Evolutionary conservation across 2,113 vertebrate species (phyloP), one percentile per base, ranked within the genome.

Genomic region (Etia nguti): DNA sequence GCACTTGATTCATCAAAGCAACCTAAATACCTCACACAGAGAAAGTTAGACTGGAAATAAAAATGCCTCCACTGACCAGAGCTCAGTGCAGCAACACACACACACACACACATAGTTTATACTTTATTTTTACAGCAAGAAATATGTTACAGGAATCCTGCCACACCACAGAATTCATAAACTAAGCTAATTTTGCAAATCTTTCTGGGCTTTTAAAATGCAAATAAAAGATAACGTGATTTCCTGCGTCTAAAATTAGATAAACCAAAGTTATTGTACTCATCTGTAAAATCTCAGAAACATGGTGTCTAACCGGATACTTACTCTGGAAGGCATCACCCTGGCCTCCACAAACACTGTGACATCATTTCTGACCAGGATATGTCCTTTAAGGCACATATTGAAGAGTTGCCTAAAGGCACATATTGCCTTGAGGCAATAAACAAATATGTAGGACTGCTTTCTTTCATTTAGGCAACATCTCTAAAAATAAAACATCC

Each of bases 1-100:
- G 24, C 10, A 2, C 24, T 50, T 31, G 16, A 77, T 50, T 77
- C 43, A 77, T 31, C 43, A 77, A 48, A 75, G 24, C 26, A 75
- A 50, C 68, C 38, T 46, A 46, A 46, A 73, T 46, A 3, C 24
- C 68, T 48, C 70, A 50, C 43, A 77, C 6, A 31, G 43, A n/a
- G 24, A 50, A 77, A 12, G 70, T 50, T 50, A 29, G 70, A 50
- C 70, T 46, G 38, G 38, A 43, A 70, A 43, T 70, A 24, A 70
- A 70, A 43, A 70, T 16, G n/a, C n/a, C 0, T 70, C 12, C 4
- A 24, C 38, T 75, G 70, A 77, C 70, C 43, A 50, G 24, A 75
- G 13, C 24, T 20, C 16, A 75, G 43, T 29, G 43, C 43, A 31
- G 26, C 43, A 46, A 8, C 55, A 15, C 55, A 60, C 57, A 60